phyloP scores from a whole-genome alignment of 2,888 invertebrate genomes.

The Dexiosoma caninum region DNA sequence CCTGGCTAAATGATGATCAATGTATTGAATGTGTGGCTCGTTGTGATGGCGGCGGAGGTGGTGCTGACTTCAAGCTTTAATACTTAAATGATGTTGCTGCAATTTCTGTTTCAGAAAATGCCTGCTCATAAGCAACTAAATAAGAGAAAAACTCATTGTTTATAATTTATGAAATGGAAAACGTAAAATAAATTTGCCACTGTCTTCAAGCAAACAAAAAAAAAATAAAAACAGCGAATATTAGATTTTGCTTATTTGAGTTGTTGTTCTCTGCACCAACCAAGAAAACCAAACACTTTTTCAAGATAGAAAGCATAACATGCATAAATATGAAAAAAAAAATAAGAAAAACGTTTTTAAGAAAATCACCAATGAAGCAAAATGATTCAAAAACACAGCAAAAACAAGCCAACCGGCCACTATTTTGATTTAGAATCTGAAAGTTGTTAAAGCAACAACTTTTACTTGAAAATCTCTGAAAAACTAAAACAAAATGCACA shows the following conservation, averaged over 20 bases:
- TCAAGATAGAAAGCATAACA: conserved; percentile 21
- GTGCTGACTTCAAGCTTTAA: conserved; percentile 18
- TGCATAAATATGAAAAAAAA: background rate
- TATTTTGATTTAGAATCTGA: conserved; percentile 62
- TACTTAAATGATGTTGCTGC: conserved; percentile 12
- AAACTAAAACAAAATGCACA: background rate
- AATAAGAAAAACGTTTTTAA: background rate
- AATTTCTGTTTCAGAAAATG: conserved; percentile 21
- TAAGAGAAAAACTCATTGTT: conserved; percentile 37
- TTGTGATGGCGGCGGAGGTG: background rate
- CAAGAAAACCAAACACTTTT: background rate
- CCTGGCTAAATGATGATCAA: conserved; percentile 50
- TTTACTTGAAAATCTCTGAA: conserved; percentile 50
- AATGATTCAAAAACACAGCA: conserved; percentile 7
- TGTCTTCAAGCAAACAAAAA: conserved; percentile 16
- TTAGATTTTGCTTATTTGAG: conserved; percentile 14
- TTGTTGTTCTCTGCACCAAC: background rate
- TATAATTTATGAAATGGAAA: conserved; percentile 61
- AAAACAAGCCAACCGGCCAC: conserved; percentile 13
- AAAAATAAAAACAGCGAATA: conserved; percentile 40
- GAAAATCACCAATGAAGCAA: conserved; percentile 25
- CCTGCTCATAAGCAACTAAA: conserved; percentile 17
- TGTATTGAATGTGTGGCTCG: conserved; percentile 17
- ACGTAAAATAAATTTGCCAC: conserved; percentile 41
- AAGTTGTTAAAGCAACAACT: conserved; percentile 63